Base-by-base conservation (phyloP, 1,140 invertebrate genomes). In the Portunus trituberculatus region DNA sequence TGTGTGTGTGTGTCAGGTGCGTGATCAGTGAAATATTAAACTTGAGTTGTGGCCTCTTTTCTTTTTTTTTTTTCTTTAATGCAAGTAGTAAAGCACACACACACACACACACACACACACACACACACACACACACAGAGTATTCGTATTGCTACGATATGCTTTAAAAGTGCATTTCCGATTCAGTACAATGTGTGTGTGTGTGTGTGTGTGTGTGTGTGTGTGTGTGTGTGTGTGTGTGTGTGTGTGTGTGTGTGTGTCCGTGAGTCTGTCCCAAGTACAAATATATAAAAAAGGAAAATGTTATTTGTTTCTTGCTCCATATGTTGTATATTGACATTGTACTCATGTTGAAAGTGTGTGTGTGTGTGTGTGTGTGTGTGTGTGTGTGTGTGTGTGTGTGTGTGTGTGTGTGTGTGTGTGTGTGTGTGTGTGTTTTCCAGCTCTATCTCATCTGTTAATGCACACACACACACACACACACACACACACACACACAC, bases 301-400 rank as follows among this genome's bases (percentile, higher is more conserved):
- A 52, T 7, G 48, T 52, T 52, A 14, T 76, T 76, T 76, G 20
- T 76, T 76, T 52, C 48, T 52, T 52, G 14, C 48, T 7, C 6
- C 48, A 52, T 7, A 52, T 14, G 6, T 52, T 52, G 48, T 52
- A 52, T 52, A 52, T 52, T 52, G 48, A 52, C 48, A 52, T 14
- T 52, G 48, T 6, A n/a, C n/a, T n/a, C n/a, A 52, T 52, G 48
- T 14, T 52, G 48, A 12, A 46, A 88, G 45, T 87, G 29, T 87
- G 86, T 87, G 86, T 87, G 86, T 87, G 29, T 87, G 86, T 31
- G 86, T 88, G 31, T 88, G 86, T 32, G 28, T 14, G 86, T 88
- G n/a, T 31, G 28, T 14, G n/a, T 31, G 29, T 4, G 86, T 88
- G 31, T 8, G 86, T 31, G 29, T 4, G 86, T 31, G 6, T 16